phyloP scores from a whole-genome alignment of 2,888 invertebrate genomes.

The Arctia plantaginis region DNA sequence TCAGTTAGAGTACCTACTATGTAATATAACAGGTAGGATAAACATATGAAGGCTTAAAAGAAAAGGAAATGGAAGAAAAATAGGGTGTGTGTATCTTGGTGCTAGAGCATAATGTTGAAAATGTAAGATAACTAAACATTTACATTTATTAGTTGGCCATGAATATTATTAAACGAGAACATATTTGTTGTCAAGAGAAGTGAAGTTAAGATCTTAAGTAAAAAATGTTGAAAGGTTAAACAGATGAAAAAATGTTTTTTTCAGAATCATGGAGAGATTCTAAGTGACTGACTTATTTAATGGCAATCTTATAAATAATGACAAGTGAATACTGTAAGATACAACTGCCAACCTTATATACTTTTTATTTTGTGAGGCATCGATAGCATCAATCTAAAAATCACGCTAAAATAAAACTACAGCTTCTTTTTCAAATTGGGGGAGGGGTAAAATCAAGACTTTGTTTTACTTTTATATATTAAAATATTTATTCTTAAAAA shows the following conservation, averaged over 20 bases:
- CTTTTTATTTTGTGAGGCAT: too few species aligned
- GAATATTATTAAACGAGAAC: background rate
- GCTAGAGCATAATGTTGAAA: background rate
- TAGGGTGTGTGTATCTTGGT: background rate
- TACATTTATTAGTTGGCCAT: too few species aligned
- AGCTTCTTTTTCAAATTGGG: too few species aligned
- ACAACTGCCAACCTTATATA: too few species aligned
- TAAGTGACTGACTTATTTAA: background rate
- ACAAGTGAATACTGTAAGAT: too few species aligned
- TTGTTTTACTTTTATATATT: too few species aligned
- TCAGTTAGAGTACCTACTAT: slow-evolving; percentile 8
- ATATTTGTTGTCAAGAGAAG: background rate
- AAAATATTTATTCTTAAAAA: background rate
- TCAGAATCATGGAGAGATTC: background rate
- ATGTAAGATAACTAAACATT: background rate
- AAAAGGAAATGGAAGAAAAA: background rate
- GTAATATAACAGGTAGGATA: background rate
- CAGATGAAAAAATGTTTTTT: background rate
- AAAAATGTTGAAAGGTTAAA: too few species aligned
- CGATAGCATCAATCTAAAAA: too few species aligned
- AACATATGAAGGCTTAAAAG: background rate
- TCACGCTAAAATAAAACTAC: too few species aligned
- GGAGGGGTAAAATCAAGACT: background rate
- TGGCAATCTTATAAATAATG: too few species aligned
- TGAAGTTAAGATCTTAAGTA: background rate